phyloP scores from a whole-genome alignment of 2,113 vertebrate genomes.

The human (Homo sapiens) region DNA sequence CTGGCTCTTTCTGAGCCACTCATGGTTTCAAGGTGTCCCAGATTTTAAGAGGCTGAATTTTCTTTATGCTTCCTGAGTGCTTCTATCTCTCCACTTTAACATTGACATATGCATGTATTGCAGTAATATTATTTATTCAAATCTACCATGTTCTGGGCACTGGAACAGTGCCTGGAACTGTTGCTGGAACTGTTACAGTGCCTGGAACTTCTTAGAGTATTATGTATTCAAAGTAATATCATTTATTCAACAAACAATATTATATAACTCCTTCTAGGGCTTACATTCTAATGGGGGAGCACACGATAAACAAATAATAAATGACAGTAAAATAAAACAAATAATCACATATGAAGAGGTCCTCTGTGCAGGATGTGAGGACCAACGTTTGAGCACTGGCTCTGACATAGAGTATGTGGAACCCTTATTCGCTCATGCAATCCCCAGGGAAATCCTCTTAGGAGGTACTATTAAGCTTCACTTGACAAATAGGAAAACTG shows the following conservation, averaged over 20 bases:
- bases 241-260: not conserved
- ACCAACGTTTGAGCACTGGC: not conserved
- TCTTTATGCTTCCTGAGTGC: not conserved
- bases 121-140: not conserved
- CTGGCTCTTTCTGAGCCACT: not conserved
- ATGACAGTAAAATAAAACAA: not conserved
- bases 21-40: not conserved
- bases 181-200: too few relatives aligned
- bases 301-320: not conserved
- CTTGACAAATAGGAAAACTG: not conserved
- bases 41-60: not conserved
- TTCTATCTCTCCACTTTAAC: not conserved
- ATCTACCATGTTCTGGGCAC: not conserved
- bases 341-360: not conserved
- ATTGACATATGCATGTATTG: not conserved
- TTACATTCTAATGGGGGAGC: not conserved
- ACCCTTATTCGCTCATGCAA: not conserved
- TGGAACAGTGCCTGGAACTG: too few relatives aligned
- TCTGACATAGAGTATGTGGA: not conserved
- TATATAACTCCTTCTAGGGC: not conserved
- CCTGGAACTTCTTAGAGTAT: too few relatives aligned
- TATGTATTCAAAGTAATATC: not conserved
- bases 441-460: not conserved
- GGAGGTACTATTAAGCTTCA: not conserved
- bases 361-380: not conserved